Evolutionary conservation across 2,888 invertebrate species (phyloP).

Genomic region (Cheilosia vulpina): DNA sequence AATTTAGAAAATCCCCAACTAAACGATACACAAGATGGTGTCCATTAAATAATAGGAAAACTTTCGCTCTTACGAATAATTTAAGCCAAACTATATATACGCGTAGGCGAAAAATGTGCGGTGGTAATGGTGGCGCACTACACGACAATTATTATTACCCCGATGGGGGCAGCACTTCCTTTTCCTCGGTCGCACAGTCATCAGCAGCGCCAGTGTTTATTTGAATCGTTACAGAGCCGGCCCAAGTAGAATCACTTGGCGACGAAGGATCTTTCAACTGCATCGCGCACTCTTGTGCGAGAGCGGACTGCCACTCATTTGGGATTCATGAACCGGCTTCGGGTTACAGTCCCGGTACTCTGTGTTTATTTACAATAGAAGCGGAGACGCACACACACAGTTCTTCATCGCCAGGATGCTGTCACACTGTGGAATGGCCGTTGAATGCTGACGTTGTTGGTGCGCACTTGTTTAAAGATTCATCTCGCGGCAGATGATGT

Average conservation of each 20-base stretch:
- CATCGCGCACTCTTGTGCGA: constrained; percentile 15
- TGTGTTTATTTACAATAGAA: constrained; percentile 71
- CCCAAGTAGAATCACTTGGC: constrained; percentile 62
- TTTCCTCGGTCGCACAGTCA: constrained; percentile 25
- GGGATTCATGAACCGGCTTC: constrained; percentile 62
- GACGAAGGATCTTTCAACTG: constrained; percentile 70
- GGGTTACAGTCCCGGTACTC: constrained; percentile 51
- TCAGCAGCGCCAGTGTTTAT: constrained; percentile 69
- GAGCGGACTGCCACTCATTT: constrained; percentile 43
- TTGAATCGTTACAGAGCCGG: constrained; percentile 42
- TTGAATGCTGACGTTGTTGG: neutral
- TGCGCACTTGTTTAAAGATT: constrained; percentile 62
- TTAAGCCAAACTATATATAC: neutral
- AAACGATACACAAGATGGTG: constrained; percentile 27
- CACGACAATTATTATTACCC: constrained; percentile 35
- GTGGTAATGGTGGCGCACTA: constrained; percentile 51
- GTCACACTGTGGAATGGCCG: constrained; percentile 65
- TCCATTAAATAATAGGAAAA: constrained; percentile 12
- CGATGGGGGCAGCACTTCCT: constrained; percentile 27
- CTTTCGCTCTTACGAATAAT: constrained; percentile 1
- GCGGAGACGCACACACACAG: constrained; percentile 52
- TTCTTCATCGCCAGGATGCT: constrained; percentile 72
- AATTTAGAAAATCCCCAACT: constrained; percentile 53
- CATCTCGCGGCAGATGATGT: constrained; percentile 25
- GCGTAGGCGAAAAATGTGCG: constrained; percentile 12